Evolutionary conservation across 1,140 invertebrate genomes (phyloP).

Genomic region (Chrysomallon squamiferum): DNA sequence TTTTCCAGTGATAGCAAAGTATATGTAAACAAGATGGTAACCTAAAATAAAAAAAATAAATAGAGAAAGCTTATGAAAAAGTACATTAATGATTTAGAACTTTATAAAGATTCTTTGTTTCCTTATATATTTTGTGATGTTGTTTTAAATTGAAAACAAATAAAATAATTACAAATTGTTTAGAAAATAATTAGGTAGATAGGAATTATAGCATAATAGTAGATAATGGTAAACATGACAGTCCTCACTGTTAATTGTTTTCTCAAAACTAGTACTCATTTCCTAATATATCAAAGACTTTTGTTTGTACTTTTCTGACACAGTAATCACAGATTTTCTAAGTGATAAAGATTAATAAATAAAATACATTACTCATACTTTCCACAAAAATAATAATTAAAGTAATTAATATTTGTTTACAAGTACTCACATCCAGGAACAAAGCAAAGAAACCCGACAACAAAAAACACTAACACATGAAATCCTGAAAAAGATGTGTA

Average conservation of each 20-base stretch:
- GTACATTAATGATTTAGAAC: neutral
- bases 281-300: neutral
- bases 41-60: conserved; percentile 62
- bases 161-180: neutral
- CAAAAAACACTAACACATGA: conserved; percentile 79
- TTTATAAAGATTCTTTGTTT: neutral
- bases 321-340: neutral
- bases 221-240: neutral
- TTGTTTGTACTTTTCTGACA: neutral
- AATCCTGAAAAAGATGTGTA: conserved; percentile 27
- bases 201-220: neutral
- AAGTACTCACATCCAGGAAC: conserved; percentile 56
- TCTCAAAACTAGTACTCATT: neutral
- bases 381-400: neutral
- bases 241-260: neutral
- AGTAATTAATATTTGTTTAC: neutral
- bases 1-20: conserved; percentile 80
- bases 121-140: neutral
- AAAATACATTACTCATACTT: neutral
- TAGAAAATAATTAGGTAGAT: neutral
- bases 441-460: conserved; percentile 82
- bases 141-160: conserved; percentile 47
- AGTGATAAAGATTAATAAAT: neutral
- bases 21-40: conserved; percentile 84
- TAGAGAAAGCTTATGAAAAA: conserved; percentile 54